These are phyloP conservation scores for Phallusia fumigata DNA, from an alignment of 23 tunicate species.

Conservation along the genomic window DNA sequence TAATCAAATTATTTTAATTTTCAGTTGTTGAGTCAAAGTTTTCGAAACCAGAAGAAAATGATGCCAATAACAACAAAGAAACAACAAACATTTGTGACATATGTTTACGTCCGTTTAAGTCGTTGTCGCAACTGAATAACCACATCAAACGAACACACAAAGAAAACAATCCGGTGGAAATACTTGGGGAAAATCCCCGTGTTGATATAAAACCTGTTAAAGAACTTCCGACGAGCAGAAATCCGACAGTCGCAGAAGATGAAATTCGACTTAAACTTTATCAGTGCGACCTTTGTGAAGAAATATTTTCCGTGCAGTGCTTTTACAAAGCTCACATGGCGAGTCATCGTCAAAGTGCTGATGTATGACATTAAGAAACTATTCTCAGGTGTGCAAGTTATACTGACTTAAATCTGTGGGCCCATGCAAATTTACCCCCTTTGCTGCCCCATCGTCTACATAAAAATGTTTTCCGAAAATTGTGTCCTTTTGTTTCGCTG, in stretches of 20 bases:
- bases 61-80: conserved; percentile 4
- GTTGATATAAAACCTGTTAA: conserved; percentile 4
- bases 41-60: neutral
- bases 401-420: no score
- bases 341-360: conserved; percentile 45
- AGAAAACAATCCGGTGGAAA: neutral
- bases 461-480: no score
- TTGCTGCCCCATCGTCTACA: no score
- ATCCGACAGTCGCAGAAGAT: conserved; percentile 1
- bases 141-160: neutral
- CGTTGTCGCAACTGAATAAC: neutral
- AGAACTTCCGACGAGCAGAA: neutral
- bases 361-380: neutral
- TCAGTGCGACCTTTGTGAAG: conserved; percentile 85
- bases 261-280: conserved; percentile 45
- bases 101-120: neutral
- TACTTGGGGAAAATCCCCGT: neutral
- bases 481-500: no score
- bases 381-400: no score
- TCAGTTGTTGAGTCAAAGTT: no score
- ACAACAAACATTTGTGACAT: neutral
- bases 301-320: conserved; percentile 82
- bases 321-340: conserved; percentile 93
- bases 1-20: no score
- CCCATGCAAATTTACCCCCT: no score